Percentiles rank a stretch among this genome's conserved stretches.
Evolutionary conservation across 2,797 vertebrate genomes (phyloP).

Genomic region (Microcaecilia unicolor): DNA sequence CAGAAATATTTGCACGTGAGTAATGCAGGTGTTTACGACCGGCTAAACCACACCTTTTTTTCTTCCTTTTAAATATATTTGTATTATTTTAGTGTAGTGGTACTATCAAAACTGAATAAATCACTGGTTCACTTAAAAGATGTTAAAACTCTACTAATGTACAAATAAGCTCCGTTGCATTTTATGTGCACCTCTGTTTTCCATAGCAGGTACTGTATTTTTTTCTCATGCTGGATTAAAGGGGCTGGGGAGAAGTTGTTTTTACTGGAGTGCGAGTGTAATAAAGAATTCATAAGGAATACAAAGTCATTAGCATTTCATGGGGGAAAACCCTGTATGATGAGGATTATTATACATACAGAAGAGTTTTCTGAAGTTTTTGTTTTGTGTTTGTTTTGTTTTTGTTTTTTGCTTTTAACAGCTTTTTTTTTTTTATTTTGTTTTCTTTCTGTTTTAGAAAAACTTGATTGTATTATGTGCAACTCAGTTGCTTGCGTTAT

Average conservation of each 20-base stretch:
- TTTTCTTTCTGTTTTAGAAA: conserved; percentile 59
- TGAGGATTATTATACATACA: conserved; percentile 63
- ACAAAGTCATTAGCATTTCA: conserved; percentile 70
- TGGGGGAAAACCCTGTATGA: conserved; percentile 65
- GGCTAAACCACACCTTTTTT: conserved; percentile 37
- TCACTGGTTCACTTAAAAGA: conserved; percentile 72
- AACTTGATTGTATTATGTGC: conserved; percentile 76
- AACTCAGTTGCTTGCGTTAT: conserved; percentile 77
- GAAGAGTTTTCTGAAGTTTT: conserved; percentile 67
- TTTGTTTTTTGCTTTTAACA: conserved; percentile 48
- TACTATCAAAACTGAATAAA: too few species aligned
- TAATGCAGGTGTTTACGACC: conserved; percentile 54
- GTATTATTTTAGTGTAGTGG: conserved; percentile 74
- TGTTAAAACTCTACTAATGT: conserved; percentile 74
- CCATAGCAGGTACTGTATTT: conserved; percentile 74
- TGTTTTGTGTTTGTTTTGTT: too few species aligned
- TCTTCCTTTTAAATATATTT: conserved; percentile 57
- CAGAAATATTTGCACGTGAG: conserved; percentile 67
- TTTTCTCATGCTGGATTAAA: conserved; percentile 70
- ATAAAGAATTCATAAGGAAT: conserved; percentile 59
- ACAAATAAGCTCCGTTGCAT: conserved; percentile 74
- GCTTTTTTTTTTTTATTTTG: too few species aligned
- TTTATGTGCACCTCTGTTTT: conserved; percentile 72
- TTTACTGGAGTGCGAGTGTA: conserved; percentile 65
- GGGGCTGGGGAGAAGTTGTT: conserved; percentile 49